Conservation (phyloP, 2,113 vertebrate species). For the Onychorhynchus coronatus region DNA sequence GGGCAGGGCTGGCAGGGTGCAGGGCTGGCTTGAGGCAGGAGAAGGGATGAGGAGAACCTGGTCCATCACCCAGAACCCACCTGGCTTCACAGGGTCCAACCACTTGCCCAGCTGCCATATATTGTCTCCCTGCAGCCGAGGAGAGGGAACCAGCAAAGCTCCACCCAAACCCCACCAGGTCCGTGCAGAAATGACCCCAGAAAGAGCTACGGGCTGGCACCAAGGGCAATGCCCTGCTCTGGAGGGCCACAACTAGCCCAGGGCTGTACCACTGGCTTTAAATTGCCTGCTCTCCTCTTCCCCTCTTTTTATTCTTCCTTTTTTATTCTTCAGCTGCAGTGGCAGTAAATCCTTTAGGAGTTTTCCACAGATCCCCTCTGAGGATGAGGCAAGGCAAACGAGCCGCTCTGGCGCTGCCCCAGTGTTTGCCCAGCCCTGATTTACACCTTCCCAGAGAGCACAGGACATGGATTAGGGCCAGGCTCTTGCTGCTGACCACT, state of each 20-base stretch:
- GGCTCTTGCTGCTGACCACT: background rate
- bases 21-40: background rate
- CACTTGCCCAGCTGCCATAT: fast-evolving
- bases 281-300: background rate
- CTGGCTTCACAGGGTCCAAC: background rate
- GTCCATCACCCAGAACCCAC: background rate
- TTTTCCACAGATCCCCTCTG: background rate
- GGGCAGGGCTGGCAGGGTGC: background rate
- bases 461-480: background rate
- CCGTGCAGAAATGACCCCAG: background rate
- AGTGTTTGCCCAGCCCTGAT: background rate
- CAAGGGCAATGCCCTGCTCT: fast-evolving
- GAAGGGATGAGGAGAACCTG: background rate
- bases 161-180: background rate
- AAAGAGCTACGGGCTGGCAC: background rate
- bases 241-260: background rate
- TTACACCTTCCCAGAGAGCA: background rate
- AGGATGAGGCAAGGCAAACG: background rate
- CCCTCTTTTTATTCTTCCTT: background rate
- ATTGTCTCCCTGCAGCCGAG: too few species aligned
- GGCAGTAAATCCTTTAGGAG: background rate
- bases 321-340: background rate
- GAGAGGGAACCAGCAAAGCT: background rate
- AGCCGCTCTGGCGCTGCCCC: background rate
- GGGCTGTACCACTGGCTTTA: background rate